Evolutionary conservation across 2,797 vertebrate genomes (phyloP).

Genomic region (Glossophaga mutica): DNA sequence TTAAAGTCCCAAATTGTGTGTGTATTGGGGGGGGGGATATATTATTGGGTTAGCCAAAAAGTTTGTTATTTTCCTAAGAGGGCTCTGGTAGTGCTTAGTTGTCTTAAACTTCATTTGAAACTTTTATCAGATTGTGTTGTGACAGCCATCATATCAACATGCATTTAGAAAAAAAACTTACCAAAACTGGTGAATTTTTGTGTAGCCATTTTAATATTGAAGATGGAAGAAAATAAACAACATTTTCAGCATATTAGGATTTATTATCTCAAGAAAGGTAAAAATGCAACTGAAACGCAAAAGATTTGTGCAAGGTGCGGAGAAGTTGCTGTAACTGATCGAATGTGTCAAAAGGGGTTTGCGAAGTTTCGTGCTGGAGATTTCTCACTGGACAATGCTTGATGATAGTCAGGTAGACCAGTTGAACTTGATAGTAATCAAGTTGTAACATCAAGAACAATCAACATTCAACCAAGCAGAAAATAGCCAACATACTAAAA

Average conservation of each 20-base stretch:
- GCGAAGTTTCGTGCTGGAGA: no score
- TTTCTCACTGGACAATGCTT: no score
- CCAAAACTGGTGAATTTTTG: background rate
- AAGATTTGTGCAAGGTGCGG: no score
- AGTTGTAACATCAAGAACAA: no score
- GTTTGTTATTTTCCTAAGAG: background rate
- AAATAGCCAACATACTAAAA: no score
- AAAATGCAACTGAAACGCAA: no score
- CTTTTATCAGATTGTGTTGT: background rate
- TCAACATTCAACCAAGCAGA: no score
- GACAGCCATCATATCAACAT: background rate
- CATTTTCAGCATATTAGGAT: background rate
- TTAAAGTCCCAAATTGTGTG: background rate
- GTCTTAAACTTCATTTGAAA: background rate
- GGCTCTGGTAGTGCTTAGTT: background rate
- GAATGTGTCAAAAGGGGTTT: no score
- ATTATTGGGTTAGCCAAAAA: background rate
- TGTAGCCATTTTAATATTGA: background rate
- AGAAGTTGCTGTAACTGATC: no score
- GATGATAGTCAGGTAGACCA: no score
- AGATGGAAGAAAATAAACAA: background rate
- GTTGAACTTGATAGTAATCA: no score
- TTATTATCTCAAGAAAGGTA: no score
- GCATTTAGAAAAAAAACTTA: background rate
- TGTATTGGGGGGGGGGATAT: fast-evolving